Conservation (phyloP, 2,888 invertebrate species). For the Platycnemis pennipes region DNA sequence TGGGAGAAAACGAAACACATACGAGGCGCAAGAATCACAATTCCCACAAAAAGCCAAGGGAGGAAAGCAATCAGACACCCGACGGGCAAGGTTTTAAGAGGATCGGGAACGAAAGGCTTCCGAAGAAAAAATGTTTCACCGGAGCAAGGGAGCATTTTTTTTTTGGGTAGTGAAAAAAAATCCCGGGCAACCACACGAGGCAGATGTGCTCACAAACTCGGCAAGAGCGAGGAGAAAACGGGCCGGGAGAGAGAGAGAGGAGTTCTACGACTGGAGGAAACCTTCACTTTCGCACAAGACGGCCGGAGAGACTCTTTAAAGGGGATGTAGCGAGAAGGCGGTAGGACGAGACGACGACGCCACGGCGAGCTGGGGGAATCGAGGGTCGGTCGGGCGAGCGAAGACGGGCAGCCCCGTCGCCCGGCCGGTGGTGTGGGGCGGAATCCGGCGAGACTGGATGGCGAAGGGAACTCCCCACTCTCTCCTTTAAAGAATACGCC, state of each 20-base stretch:
- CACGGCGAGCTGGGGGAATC: too few relatives aligned
- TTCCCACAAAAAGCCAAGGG: too few relatives aligned
- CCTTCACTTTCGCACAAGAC: slow-evolving; percentile 57
- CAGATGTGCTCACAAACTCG: not conserved
- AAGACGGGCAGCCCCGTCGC: not conserved
- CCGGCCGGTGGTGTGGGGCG: not conserved
- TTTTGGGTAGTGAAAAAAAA: too few relatives aligned
- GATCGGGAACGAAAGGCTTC: too few relatives aligned
- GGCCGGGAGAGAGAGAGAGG: not conserved
- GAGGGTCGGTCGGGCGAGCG: not conserved
- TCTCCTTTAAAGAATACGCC: slow-evolving; percentile 47
- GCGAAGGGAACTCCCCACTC: not conserved
- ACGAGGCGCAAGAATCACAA: not conserved
- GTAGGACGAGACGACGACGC: not conserved
- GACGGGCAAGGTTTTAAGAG: too few relatives aligned
- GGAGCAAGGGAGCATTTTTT: too few relatives aligned
- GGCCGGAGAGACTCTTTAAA: slow-evolving; percentile 43
- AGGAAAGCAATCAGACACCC: too few relatives aligned
- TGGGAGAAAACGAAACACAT: not conserved
- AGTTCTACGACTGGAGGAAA: slow-evolving; percentile 32
- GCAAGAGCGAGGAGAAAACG: not conserved
- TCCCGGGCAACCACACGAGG: not conserved
- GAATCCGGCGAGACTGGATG: slow-evolving; percentile 22
- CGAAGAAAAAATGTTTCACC: too few relatives aligned
- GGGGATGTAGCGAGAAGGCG: slow-evolving; percentile 28